Conservation (phyloP, 2,113 vertebrate species). For the Cacatua alba region DNA sequence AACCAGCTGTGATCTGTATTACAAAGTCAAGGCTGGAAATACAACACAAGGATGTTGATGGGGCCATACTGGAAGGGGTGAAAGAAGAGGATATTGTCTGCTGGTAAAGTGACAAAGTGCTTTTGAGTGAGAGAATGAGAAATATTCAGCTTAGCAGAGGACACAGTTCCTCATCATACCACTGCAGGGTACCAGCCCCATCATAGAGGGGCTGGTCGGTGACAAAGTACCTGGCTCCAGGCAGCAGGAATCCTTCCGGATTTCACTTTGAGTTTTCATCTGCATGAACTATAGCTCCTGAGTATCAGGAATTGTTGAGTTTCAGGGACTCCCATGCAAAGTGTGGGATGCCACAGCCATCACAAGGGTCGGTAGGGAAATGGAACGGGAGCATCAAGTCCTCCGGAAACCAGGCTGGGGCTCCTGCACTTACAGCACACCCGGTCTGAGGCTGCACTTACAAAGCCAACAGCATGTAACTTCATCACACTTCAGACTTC, state of each 20-base stretch:
- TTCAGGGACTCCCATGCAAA: background rate
- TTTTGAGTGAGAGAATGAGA: background rate
- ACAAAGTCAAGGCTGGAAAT: slow-evolving; percentile 38
- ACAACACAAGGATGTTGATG: slow-evolving; percentile 17
- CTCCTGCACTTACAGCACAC: background rate
- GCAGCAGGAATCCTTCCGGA: background rate
- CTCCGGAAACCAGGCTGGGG: background rate
- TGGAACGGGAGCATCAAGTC: fast-evolving
- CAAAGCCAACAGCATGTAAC: background rate
- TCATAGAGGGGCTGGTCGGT: background rate
- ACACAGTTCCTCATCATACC: background rate
- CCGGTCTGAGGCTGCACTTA: background rate
- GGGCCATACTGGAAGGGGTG: background rate
- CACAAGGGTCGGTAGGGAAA: fast-evolving
- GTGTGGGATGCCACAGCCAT: background rate
- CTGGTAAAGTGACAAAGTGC: background rate
- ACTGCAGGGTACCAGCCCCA: background rate
- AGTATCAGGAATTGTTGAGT: background rate
- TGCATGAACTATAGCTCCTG: background rate
- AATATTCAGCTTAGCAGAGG: background rate
- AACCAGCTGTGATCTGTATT: slow-evolving; percentile 56
- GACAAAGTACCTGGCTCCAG: background rate
- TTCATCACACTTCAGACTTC: background rate
- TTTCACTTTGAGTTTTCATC: background rate
- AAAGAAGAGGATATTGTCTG: background rate